Conservation (phyloP, 2,797 vertebrate genomes). For the Gobio occitaniae region DNA sequence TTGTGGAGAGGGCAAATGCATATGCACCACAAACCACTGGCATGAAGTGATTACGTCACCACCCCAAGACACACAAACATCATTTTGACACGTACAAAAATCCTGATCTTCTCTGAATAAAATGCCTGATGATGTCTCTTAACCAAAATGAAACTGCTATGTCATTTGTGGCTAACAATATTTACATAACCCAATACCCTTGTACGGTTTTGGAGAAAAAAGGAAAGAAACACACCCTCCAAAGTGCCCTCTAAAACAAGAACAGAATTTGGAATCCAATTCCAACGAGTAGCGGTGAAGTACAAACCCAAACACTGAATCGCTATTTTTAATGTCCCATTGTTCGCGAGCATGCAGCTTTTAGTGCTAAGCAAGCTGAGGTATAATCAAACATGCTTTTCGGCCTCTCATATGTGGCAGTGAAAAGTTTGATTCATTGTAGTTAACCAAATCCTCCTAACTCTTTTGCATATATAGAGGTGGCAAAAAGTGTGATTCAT, state of each 20-base stretch:
- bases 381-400: background rate
- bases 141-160: constrained; percentile 49
- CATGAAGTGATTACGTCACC: constrained; percentile 47
- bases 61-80: constrained; percentile 47
- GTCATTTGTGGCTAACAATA: constrained; percentile 47
- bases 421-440: background rate
- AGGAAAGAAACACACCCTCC: constrained; percentile 1
- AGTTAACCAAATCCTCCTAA: background rate
- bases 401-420: background rate
- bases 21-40: constrained; percentile 60
- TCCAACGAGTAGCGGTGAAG: background rate
- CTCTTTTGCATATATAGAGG: background rate
- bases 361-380: no score
- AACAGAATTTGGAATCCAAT: constrained; percentile 7
- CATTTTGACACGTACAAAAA: constrained; percentile 47
- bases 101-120: constrained; percentile 36
- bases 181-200: constrained; percentile 48
- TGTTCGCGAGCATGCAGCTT: background rate
- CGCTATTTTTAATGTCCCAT: background rate
- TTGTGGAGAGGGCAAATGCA: constrained; percentile 53
- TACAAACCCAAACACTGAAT: background rate
- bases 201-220: constrained; percentile 17
- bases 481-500: background rate
- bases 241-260: constrained; percentile 12
- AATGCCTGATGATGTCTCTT: constrained; percentile 44